Percentiles rank a stretch among this genome's conserved stretches.
Evolutionary conservation across 1,140 invertebrate genomes (phyloP).

Genomic region (Drosophila insularis): DNA sequence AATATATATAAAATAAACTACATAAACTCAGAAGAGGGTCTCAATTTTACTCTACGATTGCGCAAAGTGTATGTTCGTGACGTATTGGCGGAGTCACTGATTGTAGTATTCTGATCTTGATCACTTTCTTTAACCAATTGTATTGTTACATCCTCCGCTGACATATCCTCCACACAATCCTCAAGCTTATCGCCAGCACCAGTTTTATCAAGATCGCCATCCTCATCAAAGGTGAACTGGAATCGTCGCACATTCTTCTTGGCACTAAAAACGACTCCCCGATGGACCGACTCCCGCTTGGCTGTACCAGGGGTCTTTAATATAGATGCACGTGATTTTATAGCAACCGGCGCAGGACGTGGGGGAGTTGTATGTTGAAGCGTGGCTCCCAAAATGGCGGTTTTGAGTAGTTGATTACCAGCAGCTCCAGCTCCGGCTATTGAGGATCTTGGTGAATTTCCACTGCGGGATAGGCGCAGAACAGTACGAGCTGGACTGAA

Average conservation of each 20-base stretch:
- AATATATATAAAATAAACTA: constrained; percentile 27
- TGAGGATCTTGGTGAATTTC: constrained; percentile 19
- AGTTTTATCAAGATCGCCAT: constrained; percentile 37
- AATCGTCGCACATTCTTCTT: constrained; percentile 74
- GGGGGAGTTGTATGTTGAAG: constrained; percentile 29
- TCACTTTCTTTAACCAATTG: not conserved
- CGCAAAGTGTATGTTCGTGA: constrained; percentile 54
- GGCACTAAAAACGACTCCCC: constrained; percentile 71
- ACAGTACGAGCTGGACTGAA: constrained; percentile 62
- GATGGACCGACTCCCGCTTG: constrained; percentile 34
- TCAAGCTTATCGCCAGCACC: constrained; percentile 42
- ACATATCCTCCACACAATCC: constrained; percentile 59
- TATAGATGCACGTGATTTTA: constrained; percentile 52
- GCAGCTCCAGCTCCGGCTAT: not conserved
- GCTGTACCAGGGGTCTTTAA: constrained; percentile 71
- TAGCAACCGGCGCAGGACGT: constrained; percentile 1
- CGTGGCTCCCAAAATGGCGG: constrained; percentile 50
- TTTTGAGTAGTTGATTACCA: constrained; percentile 46
- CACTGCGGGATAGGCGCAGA: constrained; percentile 46
- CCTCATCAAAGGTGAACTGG: constrained; percentile 60
- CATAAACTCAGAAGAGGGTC: constrained; percentile 69
- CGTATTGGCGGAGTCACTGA: not conserved
- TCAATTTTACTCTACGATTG: constrained; percentile 58
- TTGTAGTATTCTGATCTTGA: not conserved
- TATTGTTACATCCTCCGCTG: constrained; percentile 23